phyloP scores from a whole-genome alignment of 2,888 invertebrate species.

The Aporophyla lueneburgensis region DNA sequence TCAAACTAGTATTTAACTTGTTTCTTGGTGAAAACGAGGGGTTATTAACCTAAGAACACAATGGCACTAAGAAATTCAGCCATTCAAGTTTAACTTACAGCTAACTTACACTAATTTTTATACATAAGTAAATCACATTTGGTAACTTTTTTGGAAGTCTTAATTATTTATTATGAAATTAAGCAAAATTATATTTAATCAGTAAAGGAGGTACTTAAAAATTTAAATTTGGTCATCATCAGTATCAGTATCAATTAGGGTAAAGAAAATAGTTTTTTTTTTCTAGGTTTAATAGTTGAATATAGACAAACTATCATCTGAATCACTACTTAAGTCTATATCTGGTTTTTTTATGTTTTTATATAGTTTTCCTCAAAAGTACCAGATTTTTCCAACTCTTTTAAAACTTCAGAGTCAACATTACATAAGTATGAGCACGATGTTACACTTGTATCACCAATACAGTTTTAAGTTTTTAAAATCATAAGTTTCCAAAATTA shows the following conservation, averaged over 20 bases:
- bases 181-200: background rate
- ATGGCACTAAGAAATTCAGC: constrained; percentile 13
- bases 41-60: constrained; percentile 10
- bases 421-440: constrained; percentile 23
- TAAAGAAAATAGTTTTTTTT: constrained; percentile 14
- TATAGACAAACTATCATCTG: constrained; percentile 21
- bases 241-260: background rate
- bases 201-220: background rate
- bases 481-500: constrained; percentile 18
- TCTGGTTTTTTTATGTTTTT: constrained; percentile 14
- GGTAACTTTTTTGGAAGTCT: constrained; percentile 5
- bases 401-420: constrained; percentile 22
- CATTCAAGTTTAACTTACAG: constrained; percentile 9
- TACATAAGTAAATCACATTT: constrained; percentile 9
- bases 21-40: no score
- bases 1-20: no score
- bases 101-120: constrained; percentile 9
- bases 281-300: constrained; percentile 20
- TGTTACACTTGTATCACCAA: constrained; percentile 11
- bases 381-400: constrained; percentile 20
- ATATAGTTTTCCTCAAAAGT: constrained; percentile 20
- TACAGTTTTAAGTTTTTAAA: constrained; percentile 3
- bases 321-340: constrained; percentile 19
- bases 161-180: constrained; percentile 7
- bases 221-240: constrained; percentile 1